phyloP scores from a whole-genome alignment of 2,888 invertebrate species.

The Leucophora obtusa region DNA sequence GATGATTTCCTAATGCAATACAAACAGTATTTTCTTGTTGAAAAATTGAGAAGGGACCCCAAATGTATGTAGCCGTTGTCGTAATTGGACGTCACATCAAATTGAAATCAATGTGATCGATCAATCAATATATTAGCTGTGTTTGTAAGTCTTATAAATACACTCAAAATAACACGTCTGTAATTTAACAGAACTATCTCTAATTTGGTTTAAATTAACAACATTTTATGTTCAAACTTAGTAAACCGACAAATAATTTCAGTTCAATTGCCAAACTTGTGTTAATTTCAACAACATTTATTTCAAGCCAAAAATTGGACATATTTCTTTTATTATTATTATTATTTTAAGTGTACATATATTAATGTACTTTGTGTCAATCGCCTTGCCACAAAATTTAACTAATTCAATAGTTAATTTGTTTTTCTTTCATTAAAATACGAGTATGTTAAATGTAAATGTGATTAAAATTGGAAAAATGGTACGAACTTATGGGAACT shows the following conservation, averaged over 20 bases:
- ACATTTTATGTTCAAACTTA: no score
- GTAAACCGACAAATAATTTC: no score
- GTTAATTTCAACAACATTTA: no score
- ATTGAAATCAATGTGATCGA: constrained; percentile 70
- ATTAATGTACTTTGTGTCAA: neutral
- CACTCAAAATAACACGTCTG: no score
- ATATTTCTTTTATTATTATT: no score
- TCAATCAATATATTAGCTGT: constrained; percentile 68
- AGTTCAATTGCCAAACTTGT: no score
- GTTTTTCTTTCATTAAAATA: constrained; percentile 1
- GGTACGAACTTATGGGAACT: neutral
- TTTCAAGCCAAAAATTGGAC: no score
- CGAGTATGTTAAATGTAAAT: constrained; percentile 4
- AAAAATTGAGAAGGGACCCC: neutral
- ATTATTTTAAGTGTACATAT: no score
- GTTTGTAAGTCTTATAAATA: no score
- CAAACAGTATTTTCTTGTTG: no score
- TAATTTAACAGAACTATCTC: no score
- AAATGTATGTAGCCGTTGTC: neutral
- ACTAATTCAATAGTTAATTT: neutral
- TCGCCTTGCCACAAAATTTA: neutral
- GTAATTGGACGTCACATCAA: constrained; percentile 47
- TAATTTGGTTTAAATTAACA: no score
- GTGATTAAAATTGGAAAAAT: neutral
- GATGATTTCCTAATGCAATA: constrained; percentile 19